These are phyloP conservation scores for Probaryconus sp. DNA, from an alignment of 1,140 invertebrate genomes.

Conservation along the genomic window DNA sequence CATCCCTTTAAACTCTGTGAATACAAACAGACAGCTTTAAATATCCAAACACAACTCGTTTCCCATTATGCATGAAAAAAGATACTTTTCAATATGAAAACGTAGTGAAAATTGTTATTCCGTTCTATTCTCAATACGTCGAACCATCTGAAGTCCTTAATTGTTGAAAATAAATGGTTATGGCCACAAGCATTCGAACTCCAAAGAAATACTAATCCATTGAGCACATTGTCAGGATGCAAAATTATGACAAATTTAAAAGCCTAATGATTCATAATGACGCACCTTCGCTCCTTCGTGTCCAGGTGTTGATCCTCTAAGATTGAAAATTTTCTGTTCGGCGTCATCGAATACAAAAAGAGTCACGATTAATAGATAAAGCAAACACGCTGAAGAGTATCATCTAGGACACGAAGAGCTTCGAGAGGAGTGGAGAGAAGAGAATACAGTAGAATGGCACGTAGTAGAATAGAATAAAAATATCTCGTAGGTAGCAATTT, in stretches of 20 bases:
- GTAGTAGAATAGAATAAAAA: conserved; percentile 73
- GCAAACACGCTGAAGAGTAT: conserved; percentile 68
- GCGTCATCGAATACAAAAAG: conserved; percentile 28
- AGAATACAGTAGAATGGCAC: conserved; percentile 60
- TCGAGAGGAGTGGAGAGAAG: conserved; percentile 18
- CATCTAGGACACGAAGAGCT: too few species aligned
- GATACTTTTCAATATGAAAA: too few species aligned
- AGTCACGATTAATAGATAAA: conserved; percentile 69
- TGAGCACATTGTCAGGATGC: too few species aligned
- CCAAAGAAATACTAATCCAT: conserved; percentile 15
- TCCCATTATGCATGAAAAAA: too few species aligned
- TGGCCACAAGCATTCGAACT: conserved; percentile 45
- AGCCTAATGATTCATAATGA: conserved; percentile 60
- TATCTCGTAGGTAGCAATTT: conserved; percentile 76
- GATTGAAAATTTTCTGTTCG: too few species aligned
- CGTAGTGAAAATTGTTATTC: too few species aligned
- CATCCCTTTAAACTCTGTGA: too few species aligned
- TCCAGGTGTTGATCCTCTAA: conserved; percentile 47
- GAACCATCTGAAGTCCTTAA: too few species aligned
- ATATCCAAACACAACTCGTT: too few species aligned
- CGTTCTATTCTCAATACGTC: too few species aligned
- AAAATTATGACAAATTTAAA: conserved; percentile 60
- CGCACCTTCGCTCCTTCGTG: conserved; percentile 17
- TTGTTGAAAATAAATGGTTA: conserved; percentile 1
- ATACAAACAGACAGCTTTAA: too few species aligned